These are phyloP conservation scores for Nixonia krombeini DNA, from an alignment of 1,140 invertebrate species.

Conservation along the genomic window DNA sequence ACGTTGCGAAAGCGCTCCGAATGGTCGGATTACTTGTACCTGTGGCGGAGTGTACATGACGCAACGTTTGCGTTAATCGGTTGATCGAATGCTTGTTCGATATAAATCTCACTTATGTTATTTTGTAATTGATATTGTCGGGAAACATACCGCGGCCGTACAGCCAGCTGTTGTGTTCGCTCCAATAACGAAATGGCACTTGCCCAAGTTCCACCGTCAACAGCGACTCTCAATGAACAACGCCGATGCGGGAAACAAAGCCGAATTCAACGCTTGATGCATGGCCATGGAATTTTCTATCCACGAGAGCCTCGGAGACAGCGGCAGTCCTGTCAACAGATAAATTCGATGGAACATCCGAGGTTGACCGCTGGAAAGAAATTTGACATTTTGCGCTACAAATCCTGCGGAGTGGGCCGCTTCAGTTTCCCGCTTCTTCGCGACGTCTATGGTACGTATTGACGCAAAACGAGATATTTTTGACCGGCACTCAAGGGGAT, in stretches of 20 bases:
- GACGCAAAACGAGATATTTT: too few species aligned
- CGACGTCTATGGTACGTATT: too few species aligned
- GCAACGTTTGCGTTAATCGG: conserved; percentile 34
- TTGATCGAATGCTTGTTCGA: conserved; percentile 50
- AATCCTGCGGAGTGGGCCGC: not conserved
- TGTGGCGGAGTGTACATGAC: not conserved
- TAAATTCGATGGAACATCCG: conserved; percentile 15
- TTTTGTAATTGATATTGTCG: conserved; percentile 62
- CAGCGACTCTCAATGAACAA: conserved; percentile 25
- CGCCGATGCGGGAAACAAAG: conserved; percentile 14
- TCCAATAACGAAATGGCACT: conserved; percentile 46
- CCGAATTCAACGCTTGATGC: conserved; percentile 12
- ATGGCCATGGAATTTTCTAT: conserved; percentile 3
- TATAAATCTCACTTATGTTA: conserved; percentile 55
- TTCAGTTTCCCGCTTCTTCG: not conserved
- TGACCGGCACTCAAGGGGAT: too few species aligned
- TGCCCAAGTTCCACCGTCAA: conserved; percentile 35
- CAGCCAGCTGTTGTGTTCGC: too few species aligned
- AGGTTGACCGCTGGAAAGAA: conserved; percentile 14
- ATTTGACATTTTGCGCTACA: conserved; percentile 1
- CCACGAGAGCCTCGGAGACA: not conserved
- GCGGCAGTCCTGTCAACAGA: conserved; percentile 1
- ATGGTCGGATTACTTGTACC: conserved; percentile 19
- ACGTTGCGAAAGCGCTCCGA: conserved; percentile 17
- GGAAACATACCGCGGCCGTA: conserved; percentile 55